phyloP scores from a whole-genome alignment of 2,888 invertebrate species.

The Microplitis deprimator region DNA sequence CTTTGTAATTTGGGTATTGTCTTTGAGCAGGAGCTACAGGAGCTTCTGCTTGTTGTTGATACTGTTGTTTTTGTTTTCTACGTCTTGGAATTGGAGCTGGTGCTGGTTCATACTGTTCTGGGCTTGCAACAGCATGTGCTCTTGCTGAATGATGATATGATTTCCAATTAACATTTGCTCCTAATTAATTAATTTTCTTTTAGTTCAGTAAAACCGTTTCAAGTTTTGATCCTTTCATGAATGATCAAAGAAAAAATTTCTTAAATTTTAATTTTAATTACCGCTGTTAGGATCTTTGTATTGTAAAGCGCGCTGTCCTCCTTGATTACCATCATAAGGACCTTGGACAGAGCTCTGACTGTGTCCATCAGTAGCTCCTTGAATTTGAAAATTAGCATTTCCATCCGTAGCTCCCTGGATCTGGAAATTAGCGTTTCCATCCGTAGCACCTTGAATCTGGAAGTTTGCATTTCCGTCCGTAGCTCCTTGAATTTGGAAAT shows the following conservation, averaged over 20 bases:
- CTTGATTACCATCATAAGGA: slow-evolving; percentile 56
- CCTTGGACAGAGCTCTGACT: slow-evolving; percentile 55
- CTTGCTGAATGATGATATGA: slow-evolving; percentile 59
- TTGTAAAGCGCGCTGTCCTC: slow-evolving; percentile 56
- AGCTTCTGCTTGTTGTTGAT: slow-evolving; percentile 31
- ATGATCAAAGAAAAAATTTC: not conserved
- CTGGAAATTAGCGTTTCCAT: slow-evolving; percentile 55
- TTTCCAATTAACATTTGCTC: slow-evolving; percentile 65
- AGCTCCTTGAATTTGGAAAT: slow-evolving; percentile 65
- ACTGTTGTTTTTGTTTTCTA: slow-evolving; percentile 43
- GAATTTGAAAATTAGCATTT: slow-evolving; percentile 52
- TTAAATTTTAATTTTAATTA: not conserved
- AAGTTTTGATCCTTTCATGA: too few relatives aligned
- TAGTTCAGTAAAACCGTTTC: not conserved
- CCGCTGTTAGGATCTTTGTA: slow-evolving; percentile 66
- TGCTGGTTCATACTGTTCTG: slow-evolving; percentile 44
- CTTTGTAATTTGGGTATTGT: slow-evolving; percentile 54
- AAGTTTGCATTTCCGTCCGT: slow-evolving; percentile 59
- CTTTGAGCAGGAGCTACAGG: slow-evolving; percentile 26
- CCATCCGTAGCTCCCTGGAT: slow-evolving; percentile 51
- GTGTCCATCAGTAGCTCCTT: slow-evolving; percentile 54
- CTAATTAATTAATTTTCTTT: slow-evolving; percentile 46
- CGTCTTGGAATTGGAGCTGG: slow-evolving; percentile 43
- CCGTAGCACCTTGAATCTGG: slow-evolving; percentile 60
- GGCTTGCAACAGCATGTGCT: slow-evolving; percentile 47